A percentile compares a stretch with the other conserved stretches of the same genome.
phyloP scores from a whole-genome alignment of 2,888 invertebrate genomes.

The Hyposoter didymator region DNA sequence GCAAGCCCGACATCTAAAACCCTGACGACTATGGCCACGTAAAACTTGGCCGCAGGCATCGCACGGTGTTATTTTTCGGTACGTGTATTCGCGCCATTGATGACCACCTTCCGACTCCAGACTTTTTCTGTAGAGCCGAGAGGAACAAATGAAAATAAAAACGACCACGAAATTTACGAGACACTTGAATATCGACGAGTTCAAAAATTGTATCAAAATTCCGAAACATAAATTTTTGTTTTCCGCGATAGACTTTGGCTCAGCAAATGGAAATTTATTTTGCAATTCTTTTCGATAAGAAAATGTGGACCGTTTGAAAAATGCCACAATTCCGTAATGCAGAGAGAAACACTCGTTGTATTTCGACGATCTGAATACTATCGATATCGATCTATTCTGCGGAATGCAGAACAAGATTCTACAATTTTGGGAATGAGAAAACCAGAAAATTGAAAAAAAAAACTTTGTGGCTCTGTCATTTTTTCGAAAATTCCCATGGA shows the following conservation, averaged over 20 bases:
- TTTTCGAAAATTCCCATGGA: too few relatives aligned
- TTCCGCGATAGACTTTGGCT: not conserved
- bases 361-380: not conserved
- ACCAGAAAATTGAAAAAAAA: not conserved
- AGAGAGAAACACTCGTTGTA: not conserved
- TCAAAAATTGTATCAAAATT: not conserved
- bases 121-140: conserved; percentile 75
- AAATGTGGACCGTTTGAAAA: not conserved
- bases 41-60: conserved; percentile 97
- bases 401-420: not conserved
- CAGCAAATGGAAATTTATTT: not conserved
- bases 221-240: not conserved
- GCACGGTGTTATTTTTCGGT: conserved; percentile 97
- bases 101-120: conserved; percentile 89
- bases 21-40: conserved; percentile 96
- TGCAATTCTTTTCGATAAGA: not conserved
- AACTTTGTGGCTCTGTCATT: too few relatives aligned
- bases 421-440: not conserved
- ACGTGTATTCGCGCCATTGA: conserved; percentile 96
- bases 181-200: not conserved
- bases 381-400: not conserved
- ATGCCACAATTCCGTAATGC: not conserved
- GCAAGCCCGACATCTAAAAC: conserved; percentile 94
- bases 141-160: conserved; percentile 14
- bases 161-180: not conserved